These are phyloP conservation scores for Sebastes alutus DNA, from an alignment of 2,797 vertebrate species.

Conservation along the genomic window DNA sequence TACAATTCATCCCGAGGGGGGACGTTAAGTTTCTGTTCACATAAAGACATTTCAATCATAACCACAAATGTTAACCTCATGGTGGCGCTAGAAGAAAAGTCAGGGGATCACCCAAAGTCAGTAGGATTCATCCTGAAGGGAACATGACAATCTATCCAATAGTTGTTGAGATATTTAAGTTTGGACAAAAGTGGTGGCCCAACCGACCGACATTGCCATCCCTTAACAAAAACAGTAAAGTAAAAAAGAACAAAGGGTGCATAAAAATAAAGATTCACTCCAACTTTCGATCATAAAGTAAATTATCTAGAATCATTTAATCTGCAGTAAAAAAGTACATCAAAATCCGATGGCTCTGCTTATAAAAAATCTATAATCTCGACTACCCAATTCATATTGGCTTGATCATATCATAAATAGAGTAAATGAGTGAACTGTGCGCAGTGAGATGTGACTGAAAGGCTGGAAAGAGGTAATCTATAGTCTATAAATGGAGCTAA, in stretches of 20 bases:
- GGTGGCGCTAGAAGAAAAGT: background rate
- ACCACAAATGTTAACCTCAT: background rate
- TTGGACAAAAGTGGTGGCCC: background rate
- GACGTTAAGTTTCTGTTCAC: background rate
- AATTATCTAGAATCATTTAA: background rate
- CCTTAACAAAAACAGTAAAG: background rate
- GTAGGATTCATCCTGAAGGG: background rate
- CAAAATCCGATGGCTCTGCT: background rate
- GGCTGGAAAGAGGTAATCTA: background rate
- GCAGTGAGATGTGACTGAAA: background rate
- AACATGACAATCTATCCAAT: background rate
- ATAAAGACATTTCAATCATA: background rate
- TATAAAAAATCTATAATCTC: background rate
- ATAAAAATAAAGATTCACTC: background rate
- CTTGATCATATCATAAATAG: background rate
- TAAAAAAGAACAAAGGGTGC: background rate
- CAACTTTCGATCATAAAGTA: background rate
- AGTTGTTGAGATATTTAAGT: background rate
- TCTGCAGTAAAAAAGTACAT: background rate
- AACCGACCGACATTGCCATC: background rate
- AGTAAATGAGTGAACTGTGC: background rate
- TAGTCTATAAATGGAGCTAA: background rate
- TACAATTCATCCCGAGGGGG: background rate
- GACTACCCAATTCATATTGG: background rate
- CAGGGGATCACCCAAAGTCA: background rate